Evolutionary conservation across 2,797 vertebrate genomes (phyloP).

Genomic region (Xenopus petersii): DNA sequence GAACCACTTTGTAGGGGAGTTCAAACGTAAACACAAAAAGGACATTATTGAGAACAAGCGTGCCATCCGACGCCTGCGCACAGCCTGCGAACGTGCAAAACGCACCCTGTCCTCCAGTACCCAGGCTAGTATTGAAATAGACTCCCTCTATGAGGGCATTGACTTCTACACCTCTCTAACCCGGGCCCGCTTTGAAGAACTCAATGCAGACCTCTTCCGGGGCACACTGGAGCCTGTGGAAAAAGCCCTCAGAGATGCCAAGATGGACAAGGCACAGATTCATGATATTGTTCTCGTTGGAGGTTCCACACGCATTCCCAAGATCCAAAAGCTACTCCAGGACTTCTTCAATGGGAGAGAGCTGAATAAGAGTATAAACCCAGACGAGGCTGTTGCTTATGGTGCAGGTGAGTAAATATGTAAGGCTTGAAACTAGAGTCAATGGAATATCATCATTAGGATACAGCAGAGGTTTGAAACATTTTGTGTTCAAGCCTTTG

Average conservation of each 20-base stretch:
- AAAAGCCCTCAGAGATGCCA: constrained; percentile 80
- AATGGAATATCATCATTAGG: too few relatives aligned
- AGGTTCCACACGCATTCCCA: constrained; percentile 83
- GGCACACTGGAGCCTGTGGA: constrained; percentile 85
- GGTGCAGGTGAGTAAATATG: constrained; percentile 69
- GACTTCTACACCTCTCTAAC: constrained; percentile 89
- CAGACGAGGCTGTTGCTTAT: constrained; percentile 84
- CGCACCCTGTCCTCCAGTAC: constrained; percentile 78
- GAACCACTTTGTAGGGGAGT: constrained; percentile 82
- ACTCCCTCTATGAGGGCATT: constrained; percentile 81
- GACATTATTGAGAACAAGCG: constrained; percentile 85
- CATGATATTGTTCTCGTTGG: constrained; percentile 85
- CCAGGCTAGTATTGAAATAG: constrained; percentile 77
- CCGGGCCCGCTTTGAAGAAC: constrained; percentile 83
- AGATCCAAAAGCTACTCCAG: constrained; percentile 82
- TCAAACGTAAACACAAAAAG: constrained; percentile 83
- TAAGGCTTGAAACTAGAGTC: too few relatives aligned
- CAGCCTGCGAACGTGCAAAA: constrained; percentile 77
- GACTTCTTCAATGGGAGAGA: constrained; percentile 85
- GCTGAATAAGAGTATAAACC: constrained; percentile 86
- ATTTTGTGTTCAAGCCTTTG: too few relatives aligned
- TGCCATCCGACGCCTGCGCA: constrained; percentile 77
- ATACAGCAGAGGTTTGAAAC: too few relatives aligned
- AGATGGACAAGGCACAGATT: constrained; percentile 79
- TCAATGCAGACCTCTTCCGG: constrained; percentile 82